phyloP scores from a whole-genome alignment of 2,113 vertebrate species.

The Redunca redunca region DNA sequence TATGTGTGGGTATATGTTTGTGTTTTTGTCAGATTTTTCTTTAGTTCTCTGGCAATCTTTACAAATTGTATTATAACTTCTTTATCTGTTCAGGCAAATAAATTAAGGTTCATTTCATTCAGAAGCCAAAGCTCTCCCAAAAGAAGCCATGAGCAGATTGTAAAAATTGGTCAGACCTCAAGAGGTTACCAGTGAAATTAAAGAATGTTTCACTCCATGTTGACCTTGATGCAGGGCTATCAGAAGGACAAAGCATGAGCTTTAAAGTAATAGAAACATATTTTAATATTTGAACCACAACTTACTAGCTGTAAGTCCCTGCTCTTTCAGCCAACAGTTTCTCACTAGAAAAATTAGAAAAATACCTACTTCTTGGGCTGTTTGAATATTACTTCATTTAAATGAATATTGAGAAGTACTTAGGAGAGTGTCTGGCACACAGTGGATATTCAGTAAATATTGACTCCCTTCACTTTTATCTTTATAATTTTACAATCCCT shows the following conservation, averaged over 20 bases:
- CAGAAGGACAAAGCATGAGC: background rate
- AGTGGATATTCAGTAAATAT: background rate
- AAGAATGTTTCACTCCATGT: background rate
- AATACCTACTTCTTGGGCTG: background rate
- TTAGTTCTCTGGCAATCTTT: background rate
- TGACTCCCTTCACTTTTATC: background rate
- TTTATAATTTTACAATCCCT: background rate
- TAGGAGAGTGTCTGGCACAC: background rate
- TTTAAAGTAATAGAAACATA: background rate
- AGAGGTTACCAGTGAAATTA: background rate
- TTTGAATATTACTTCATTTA: conserved; percentile 11
- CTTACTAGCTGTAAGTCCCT: background rate
- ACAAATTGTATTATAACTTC: conserved; percentile 5
- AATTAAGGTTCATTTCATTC: conserved; percentile 14
- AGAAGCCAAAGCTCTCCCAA: background rate
- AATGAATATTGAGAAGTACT: background rate
- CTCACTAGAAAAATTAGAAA: background rate
- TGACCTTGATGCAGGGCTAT: background rate
- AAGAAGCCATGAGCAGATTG: background rate
- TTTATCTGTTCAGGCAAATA: background rate
- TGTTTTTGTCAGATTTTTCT: background rate
- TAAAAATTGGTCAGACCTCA: background rate
- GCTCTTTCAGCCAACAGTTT: background rate
- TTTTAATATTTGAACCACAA: background rate
- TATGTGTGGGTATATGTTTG: background rate